A percentile compares a stretch with the other conserved stretches of the same genome.
These are phyloP conservation scores for Agriopis marginaria DNA, from an alignment of 2,888 invertebrate species.

Conservation along the genomic window DNA sequence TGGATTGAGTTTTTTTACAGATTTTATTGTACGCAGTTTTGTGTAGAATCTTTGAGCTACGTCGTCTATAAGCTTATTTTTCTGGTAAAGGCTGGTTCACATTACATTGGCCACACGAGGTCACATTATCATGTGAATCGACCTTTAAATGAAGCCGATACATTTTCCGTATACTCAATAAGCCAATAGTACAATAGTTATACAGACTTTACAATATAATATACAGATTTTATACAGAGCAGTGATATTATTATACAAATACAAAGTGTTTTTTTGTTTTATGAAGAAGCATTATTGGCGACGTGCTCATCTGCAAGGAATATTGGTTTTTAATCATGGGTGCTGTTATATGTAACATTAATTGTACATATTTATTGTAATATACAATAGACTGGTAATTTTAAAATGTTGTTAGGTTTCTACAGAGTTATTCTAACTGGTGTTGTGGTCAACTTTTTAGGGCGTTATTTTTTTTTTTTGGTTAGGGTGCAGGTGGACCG, in stretches of 20 bases:
- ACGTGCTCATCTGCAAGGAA: slow-evolving; percentile 57
- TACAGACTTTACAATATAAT: slow-evolving; percentile 69
- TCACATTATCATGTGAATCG: neutral
- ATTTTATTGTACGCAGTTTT: slow-evolving; percentile 79
- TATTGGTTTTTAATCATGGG: slow-evolving; percentile 79
- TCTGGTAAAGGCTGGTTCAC: slow-evolving; percentile 67
- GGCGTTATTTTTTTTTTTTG: slow-evolving; percentile 33
- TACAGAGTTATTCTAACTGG: slow-evolving; percentile 77
- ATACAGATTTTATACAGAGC: slow-evolving; percentile 70
- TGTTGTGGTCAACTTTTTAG: slow-evolving; percentile 57
- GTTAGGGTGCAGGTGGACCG: too few relatives aligned
- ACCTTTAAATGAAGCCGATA: slow-evolving; percentile 70
- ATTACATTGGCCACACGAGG: neutral
- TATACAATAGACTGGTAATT: slow-evolving; percentile 86
- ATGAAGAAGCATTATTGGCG: slow-evolving; percentile 69
- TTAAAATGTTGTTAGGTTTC: slow-evolving; percentile 85
- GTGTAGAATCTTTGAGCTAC: slow-evolving; percentile 57
- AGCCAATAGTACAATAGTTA: slow-evolving; percentile 67
- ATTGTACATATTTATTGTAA: slow-evolving; percentile 85
- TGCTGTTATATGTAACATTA: slow-evolving; percentile 71
- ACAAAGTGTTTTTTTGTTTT: slow-evolving; percentile 57
- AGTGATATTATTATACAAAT: slow-evolving; percentile 75
- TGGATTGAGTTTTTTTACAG: slow-evolving; percentile 84
- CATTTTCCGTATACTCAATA: slow-evolving; percentile 58
- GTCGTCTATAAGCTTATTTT: slow-evolving; percentile 80